Evolutionary conservation across 2,113 vertebrate species (phyloP).

Genomic region (Diadophis punctatus): DNA sequence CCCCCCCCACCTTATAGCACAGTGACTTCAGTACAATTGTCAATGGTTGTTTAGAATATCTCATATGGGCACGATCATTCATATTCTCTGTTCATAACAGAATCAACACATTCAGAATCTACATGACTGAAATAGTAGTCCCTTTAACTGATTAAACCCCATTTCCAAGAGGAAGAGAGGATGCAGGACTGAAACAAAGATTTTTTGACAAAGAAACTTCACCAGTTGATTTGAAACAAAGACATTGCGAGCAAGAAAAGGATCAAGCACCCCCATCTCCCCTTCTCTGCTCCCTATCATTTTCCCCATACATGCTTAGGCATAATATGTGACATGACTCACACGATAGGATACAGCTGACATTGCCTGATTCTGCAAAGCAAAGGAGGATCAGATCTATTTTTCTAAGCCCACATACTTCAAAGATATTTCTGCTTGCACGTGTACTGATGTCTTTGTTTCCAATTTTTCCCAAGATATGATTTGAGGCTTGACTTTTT

Average conservation of each 20-base stretch:
- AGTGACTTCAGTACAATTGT: not conserved
- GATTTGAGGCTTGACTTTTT: not conserved
- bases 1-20: rapidly evolving
- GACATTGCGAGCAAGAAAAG: not conserved
- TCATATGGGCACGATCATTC: not conserved
- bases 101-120: not conserved
- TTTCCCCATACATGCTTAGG: not conserved
- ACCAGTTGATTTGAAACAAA: not conserved
- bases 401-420: not conserved
- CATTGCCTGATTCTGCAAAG: not conserved
- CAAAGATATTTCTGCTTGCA: not conserved
- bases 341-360: not conserved
- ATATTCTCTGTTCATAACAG: not conserved
- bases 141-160: not conserved
- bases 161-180: not conserved
- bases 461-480: not conserved
- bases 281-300: not conserved
- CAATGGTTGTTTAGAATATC: not conserved
- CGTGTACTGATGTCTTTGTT: not conserved
- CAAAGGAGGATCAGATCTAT: not conserved
- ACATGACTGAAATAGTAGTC: not conserved
- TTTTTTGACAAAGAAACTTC: not conserved
- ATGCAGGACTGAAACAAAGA: not conserved
- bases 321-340: not conserved
- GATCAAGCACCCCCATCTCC: not conserved